Percentiles rank a stretch among this genome's conserved stretches.
Conservation (phyloP, 2,888 invertebrate species). For the Rugalucina vietnamica region DNA sequence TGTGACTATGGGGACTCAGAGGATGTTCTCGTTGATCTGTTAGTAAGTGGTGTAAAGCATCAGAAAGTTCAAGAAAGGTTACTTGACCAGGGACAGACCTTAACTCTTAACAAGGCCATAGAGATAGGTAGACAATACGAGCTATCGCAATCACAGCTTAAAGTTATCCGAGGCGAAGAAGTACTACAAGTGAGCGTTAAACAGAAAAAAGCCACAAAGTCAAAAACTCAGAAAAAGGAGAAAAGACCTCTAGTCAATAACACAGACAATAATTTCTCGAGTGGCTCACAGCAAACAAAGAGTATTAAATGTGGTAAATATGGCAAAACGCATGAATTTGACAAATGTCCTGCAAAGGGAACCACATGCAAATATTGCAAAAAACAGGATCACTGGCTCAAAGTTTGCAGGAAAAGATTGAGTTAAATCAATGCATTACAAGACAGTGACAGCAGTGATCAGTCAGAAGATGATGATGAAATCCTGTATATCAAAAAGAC, state of each 20-base stretch:
- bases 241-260: slow-evolving; percentile 5
- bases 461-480: background rate
- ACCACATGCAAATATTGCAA: slow-evolving; percentile 42
- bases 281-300: background rate
- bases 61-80: slow-evolving; percentile 43
- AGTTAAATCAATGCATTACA: background rate
- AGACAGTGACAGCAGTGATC: background rate
- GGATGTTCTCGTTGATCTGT: slow-evolving; percentile 45
- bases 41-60: slow-evolving; percentile 42
- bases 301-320: slow-evolving; percentile 16
- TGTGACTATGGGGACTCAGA: slow-evolving; percentile 51
- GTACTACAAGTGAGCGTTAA: background rate
- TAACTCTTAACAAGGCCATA: slow-evolving; percentile 41
- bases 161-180: slow-evolving; percentile 51
- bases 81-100: slow-evolving; percentile 43
- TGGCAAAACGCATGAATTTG: slow-evolving; percentile 19
- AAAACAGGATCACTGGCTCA: slow-evolving; percentile 45
- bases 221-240: background rate
- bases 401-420: slow-evolving; percentile 19
- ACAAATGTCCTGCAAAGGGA: slow-evolving; percentile 35
- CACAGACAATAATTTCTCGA: background rate
- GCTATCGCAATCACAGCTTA: slow-evolving; percentile 44
- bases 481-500: background rate
- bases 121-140: slow-evolving; percentile 52
- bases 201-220: background rate